These are phyloP conservation scores for Aphelenchoides avenae DNA, from an alignment of 1,140 invertebrate species.

Conservation along the genomic window DNA sequence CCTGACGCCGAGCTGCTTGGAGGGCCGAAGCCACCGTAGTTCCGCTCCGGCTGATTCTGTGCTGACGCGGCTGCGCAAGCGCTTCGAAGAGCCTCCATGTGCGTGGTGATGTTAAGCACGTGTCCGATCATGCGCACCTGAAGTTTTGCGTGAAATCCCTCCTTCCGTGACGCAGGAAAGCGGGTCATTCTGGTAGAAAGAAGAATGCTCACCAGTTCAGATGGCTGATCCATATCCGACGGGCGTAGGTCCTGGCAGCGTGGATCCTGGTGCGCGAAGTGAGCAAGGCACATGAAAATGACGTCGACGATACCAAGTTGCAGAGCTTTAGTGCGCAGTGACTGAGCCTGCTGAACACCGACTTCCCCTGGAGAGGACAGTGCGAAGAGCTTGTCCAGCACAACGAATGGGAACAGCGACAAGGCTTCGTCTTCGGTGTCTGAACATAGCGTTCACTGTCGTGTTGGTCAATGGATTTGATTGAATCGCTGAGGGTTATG, in stretches of 20 bases:
- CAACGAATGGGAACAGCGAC: conserved; percentile 29
- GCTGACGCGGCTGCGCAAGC: neutral
- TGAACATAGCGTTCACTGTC: too few species aligned
- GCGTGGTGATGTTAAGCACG: neutral
- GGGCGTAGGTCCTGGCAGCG: neutral
- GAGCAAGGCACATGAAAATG: conserved; percentile 24
- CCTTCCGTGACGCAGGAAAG: conserved; percentile 3
- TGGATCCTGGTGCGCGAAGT: conserved; percentile 23
- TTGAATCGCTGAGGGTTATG: too few species aligned
- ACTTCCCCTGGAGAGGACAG: neutral
- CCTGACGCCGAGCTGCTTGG: neutral
- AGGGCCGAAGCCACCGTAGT: neutral
- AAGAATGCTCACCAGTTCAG: too few species aligned
- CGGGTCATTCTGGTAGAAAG: neutral
- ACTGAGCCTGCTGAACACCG: conserved; percentile 7
- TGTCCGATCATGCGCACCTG: conserved; percentile 13
- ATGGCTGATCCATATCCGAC: too few species aligned
- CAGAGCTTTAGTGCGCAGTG: conserved; percentile 24
- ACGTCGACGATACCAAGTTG: conserved; percentile 42
- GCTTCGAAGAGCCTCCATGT: neutral
- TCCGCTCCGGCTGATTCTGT: neutral
- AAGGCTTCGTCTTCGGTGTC: conserved; percentile 18
- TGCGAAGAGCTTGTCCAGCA: conserved; percentile 20
- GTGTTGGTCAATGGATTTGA: too few species aligned
- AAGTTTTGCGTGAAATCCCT: neutral